Evolutionary conservation across 2,888 invertebrate genomes (phyloP).

Genomic region (Diplazon laetatorius): DNA sequence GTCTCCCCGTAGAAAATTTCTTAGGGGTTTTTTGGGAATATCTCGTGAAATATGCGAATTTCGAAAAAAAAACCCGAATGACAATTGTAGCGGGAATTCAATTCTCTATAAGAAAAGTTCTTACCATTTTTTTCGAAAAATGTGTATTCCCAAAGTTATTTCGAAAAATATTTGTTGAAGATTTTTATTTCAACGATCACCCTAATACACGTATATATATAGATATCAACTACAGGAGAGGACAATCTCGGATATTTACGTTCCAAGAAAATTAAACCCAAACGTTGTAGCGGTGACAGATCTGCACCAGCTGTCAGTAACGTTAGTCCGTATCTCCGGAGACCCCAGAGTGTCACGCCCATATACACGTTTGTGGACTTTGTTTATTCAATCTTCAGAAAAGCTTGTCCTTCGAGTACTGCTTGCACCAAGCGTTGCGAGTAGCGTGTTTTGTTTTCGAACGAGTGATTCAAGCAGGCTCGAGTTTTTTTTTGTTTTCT

Average conservation of each 20-base stretch:
- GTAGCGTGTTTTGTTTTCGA: conserved; percentile 55
- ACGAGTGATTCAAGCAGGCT: conserved; percentile 29
- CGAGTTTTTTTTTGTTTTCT: background rate
- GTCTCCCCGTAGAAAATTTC: too few species aligned
- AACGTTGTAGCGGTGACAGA: conserved; percentile 14
- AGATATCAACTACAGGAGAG: conserved; percentile 68
- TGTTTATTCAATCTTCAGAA: conserved; percentile 48
- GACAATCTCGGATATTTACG: conserved; percentile 63
- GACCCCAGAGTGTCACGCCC: conserved; percentile 38
- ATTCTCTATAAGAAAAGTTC: too few species aligned
- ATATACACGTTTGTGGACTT: conserved; percentile 22
- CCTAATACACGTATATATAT: too few species aligned
- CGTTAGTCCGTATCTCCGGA: conserved; percentile 10
- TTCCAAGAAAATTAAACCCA: conserved; percentile 46
- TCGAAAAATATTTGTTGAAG: too few species aligned
- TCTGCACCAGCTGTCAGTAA: conserved; percentile 58
- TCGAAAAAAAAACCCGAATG: too few species aligned
- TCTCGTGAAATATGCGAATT: too few species aligned
- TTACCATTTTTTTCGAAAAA: too few species aligned
- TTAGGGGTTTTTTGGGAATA: too few species aligned
- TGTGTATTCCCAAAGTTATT: too few species aligned
- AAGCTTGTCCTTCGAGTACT: conserved; percentile 46
- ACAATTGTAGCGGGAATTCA: too few species aligned
- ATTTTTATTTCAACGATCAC: too few species aligned
- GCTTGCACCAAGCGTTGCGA: conserved; percentile 15